Evolutionary conservation across 2,888 invertebrate genomes (phyloP), one percentile per base, ranked within the genome.

Genomic region (Oegoconia quadripuncta): DNA sequence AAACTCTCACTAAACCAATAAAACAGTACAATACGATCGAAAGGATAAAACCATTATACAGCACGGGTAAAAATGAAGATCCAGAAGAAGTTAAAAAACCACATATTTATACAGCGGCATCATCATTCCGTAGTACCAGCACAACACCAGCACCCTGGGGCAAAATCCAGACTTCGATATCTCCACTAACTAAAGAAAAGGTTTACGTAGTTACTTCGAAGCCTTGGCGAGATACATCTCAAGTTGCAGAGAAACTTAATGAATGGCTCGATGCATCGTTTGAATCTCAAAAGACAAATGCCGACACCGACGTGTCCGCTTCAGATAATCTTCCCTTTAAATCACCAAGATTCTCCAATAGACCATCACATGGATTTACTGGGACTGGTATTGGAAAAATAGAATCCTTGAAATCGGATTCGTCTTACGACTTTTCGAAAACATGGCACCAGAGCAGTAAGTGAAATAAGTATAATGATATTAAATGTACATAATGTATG

Each of bases 181-280:
- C 93, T 8, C 91, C 94, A n/a, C 75, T 91, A 41, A 93, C 93
- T 3, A 92, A 93, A 59, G 95, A 95, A 76, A 93, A 93, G 64
- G 90, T 95, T 0, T 95, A 95, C 54, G 93, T 95, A 1, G 95
- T 95, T 0, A 95, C 95, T 3, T 94, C 95, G 0, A 91, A 93
- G 59, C 89, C 93, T 12, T 88, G 88, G 80, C 74, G 66, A 47
- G 81, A 77, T 32, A 53, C 63, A 23, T 48, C 51, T 32, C 72
- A 20, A n/a, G 6, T 12, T 9, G 31, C 1, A 4, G 32, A 73
- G 41, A 52, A 44, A 23, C 57, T 75, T n/a, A 64, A 60, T 28
- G 72, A 76, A 31, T 77, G 74, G 70, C 72, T 79, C 46, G 57
- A 62, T 27, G 46, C 64, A 27, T 50, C 62, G 4, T 79, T 78